These are phyloP conservation scores for Antennarius striatus DNA, from an alignment of 2,113 vertebrate species.

Conservation along the genomic window DNA sequence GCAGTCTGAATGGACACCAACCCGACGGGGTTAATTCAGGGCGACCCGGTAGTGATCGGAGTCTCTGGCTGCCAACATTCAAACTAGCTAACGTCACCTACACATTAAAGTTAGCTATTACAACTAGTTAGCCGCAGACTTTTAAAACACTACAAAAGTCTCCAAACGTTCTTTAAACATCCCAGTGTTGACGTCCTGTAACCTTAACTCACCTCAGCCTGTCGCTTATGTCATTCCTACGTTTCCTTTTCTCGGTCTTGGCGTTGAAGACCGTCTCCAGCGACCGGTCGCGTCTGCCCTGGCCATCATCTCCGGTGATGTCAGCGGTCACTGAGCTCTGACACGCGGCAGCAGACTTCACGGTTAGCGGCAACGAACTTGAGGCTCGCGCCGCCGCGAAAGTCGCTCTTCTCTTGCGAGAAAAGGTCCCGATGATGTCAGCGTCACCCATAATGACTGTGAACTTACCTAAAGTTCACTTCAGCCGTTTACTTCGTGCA, in stretches of 20 bases:
- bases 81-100: no score
- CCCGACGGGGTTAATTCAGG: no score
- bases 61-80: no score
- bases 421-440: neutral
- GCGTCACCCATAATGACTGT: conserved; percentile 51
- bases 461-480: neutral
- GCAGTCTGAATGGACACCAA: no score
- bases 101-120: neutral
- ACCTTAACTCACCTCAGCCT: conserved; percentile 63
- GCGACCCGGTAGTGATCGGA: no score
- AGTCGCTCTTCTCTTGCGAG: conserved; percentile 56
- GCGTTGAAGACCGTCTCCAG: conserved; percentile 27
- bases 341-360: conserved; percentile 14
- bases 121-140: no score
- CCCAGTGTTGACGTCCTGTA: rapidly evolving
- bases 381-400: conserved; percentile 4
- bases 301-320: neutral
- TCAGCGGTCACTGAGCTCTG: conserved; percentile 10
- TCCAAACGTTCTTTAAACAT: neutral
- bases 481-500: neutral
- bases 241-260: conserved; percentile 50
- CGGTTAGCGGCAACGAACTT: conserved; percentile 33
- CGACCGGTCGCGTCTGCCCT: neutral
- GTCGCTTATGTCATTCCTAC: conserved; percentile 42
- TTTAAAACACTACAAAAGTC: neutral